Evolutionary conservation across 2,888 invertebrate genomes (phyloP).

Genomic region (Chironomus tentans): DNA sequence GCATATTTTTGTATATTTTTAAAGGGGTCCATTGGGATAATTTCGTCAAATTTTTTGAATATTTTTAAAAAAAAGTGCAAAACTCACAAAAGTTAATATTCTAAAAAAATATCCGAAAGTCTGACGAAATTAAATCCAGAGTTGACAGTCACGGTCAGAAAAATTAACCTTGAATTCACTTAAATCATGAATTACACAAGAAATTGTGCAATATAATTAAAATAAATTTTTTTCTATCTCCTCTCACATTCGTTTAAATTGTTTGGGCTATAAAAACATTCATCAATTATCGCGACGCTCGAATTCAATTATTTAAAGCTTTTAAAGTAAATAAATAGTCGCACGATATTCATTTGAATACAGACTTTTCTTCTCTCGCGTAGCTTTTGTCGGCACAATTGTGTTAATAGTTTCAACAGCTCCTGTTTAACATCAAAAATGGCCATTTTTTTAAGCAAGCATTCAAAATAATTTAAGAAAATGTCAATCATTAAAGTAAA

Average conservation of each 20-base stretch:
- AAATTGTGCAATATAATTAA: neutral
- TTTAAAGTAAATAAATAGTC: neutral
- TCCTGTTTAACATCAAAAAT: neutral
- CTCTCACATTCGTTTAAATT: neutral
- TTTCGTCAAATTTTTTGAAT: neutral
- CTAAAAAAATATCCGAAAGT: too few species aligned
- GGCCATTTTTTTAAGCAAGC: neutral
- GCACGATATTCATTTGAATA: neutral
- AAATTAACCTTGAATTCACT: conserved; percentile 20
- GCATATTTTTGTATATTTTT: neutral
- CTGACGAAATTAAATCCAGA: too few species aligned
- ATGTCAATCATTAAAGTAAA: neutral
- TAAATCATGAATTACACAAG: neutral
- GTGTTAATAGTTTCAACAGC: neutral
- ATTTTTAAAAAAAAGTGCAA: too few species aligned
- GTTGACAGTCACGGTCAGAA: neutral
- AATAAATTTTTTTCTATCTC: neutral
- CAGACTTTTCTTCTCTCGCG: neutral
- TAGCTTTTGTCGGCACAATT: neutral
- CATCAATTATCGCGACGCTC: neutral
- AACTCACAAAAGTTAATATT: too few species aligned
- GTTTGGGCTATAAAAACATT: neutral
- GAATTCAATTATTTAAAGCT: neutral
- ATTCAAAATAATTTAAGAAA: neutral
- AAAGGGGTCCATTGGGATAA: too few species aligned